Conservation (phyloP, 2,797 vertebrate species). For the Acanthopagrus latus region DNA sequence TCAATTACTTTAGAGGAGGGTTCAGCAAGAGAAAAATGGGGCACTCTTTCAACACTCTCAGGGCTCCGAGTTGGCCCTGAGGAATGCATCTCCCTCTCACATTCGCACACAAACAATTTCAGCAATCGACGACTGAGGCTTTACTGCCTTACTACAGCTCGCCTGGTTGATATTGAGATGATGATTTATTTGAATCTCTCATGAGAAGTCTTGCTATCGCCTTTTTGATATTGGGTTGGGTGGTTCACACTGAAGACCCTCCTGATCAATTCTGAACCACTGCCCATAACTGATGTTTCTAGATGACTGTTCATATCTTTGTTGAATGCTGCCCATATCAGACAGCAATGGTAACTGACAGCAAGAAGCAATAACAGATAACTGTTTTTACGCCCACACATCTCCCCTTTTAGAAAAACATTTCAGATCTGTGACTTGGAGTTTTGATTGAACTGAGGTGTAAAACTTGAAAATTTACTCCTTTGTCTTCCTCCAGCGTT, state of each 20-base stretch:
- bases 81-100: constrained; percentile 53
- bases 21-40: constrained; percentile 74
- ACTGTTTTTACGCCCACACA: not conserved
- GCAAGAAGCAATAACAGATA: constrained; percentile 12
- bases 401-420: constrained; percentile 6
- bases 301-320: constrained; percentile 38
- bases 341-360: constrained; percentile 23
- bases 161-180: constrained; percentile 57
- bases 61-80: constrained; percentile 46
- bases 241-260: constrained; percentile 20
- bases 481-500: constrained; percentile 7
- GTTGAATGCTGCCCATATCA: constrained; percentile 14
- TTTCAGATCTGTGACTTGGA: not conserved
- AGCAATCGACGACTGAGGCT: constrained; percentile 46
- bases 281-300: constrained; percentile 41
- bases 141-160: constrained; percentile 35
- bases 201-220: constrained; percentile 32
- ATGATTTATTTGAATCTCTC: constrained; percentile 51
- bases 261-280: constrained; percentile 2
- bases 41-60: constrained; percentile 58
- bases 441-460: not conserved
- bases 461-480: constrained; percentile 5
- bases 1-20: constrained; percentile 78
- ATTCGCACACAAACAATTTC: constrained; percentile 59
- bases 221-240: not conserved